Conservation (phyloP, 2,888 invertebrate genomes). For the Aethes cnicana region DNA sequence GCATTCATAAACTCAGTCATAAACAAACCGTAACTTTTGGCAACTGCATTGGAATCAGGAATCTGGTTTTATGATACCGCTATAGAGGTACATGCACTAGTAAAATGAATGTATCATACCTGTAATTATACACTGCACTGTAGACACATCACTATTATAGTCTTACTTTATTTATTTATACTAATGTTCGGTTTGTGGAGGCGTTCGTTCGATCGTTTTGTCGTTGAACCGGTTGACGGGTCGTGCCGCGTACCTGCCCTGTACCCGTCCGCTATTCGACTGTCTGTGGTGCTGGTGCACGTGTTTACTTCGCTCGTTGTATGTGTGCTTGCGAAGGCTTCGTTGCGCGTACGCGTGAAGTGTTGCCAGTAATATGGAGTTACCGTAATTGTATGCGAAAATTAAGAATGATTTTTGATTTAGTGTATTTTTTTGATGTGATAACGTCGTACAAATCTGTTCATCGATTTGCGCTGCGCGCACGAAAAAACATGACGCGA, state of each 20-base stretch:
- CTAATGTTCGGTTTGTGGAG: constrained; percentile 52
- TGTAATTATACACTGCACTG: constrained; percentile 36
- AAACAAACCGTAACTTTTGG: constrained; percentile 52
- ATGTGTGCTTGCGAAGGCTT: constrained; percentile 58
- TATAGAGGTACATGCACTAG: constrained; percentile 65
- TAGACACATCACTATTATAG: constrained; percentile 37
- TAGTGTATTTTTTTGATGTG: too few species aligned
- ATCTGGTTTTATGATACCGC: constrained; percentile 68
- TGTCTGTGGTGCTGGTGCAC: constrained; percentile 45
- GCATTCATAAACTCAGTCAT: constrained; percentile 52
- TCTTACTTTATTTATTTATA: constrained; percentile 40
- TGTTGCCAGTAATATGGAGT: constrained; percentile 45
- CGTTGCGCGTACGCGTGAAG: constrained; percentile 55
- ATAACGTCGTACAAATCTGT: too few species aligned
- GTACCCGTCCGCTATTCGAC: constrained; percentile 60
- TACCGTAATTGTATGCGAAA: too few species aligned
- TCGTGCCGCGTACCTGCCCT: constrained; percentile 58
- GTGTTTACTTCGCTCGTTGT: constrained; percentile 48
- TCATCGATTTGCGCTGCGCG: too few species aligned
- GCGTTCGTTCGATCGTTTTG: constrained; percentile 79
- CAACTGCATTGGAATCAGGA: constrained; percentile 43
- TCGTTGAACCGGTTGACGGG: constrained; percentile 68
- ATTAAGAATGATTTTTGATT: too few species aligned
- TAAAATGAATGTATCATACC: constrained; percentile 23
- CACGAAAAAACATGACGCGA: too few species aligned